These are phyloP conservation scores for Proteles cristata DNA, from an alignment of 2,113 vertebrate species.

Conservation along the genomic window DNA sequence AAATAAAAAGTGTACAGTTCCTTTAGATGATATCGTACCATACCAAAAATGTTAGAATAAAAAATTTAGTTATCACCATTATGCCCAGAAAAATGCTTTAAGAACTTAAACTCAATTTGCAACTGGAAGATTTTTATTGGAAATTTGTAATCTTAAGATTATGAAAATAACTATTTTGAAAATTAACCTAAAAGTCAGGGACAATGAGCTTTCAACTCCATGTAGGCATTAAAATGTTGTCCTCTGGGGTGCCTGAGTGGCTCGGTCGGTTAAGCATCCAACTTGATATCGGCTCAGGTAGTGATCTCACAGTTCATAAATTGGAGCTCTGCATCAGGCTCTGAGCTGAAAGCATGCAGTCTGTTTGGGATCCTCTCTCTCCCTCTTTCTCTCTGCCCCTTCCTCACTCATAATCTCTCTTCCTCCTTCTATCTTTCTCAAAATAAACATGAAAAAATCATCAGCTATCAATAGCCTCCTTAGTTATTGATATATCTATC, in stretches of 20 bases:
- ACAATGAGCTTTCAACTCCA: not conserved
- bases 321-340: no score
- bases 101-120: not conserved
- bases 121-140: not conserved
- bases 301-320: no score
- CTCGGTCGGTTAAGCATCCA: no score
- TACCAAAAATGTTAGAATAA: not conserved
- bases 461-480: not conserved
- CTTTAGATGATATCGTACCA: not conserved
- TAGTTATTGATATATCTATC: not conserved
- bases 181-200: not conserved
- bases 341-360: no score
- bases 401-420: no score
- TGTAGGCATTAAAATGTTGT: not conserved
- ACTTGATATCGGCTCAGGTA: no score
- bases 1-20: not conserved
- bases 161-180: conserved; percentile 23
- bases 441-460: not conserved
- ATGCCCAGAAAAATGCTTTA: not conserved
- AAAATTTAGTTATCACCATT: not conserved
- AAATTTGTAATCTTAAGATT: not conserved
- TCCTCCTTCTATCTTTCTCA: no score
- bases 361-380: no score
- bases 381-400: no score
- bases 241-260: no score